A percentile compares a stretch with the other conserved stretches of the same genome.
Evolutionary conservation across 2,113 vertebrate species (phyloP).

Genomic region (Castor canadensis): DNA sequence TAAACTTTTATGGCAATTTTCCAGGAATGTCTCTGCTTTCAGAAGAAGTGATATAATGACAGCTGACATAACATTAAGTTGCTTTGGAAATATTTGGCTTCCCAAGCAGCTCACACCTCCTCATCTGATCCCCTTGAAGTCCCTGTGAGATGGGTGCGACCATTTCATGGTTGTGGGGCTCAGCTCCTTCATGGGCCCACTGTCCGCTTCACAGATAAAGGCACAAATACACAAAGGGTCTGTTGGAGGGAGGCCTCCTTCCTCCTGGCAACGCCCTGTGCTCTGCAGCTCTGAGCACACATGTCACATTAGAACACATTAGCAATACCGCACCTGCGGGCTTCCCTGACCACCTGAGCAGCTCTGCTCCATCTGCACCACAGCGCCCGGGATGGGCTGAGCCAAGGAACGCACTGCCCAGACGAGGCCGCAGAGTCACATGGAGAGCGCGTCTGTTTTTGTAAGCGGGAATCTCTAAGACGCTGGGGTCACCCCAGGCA

Average conservation of each 20-base stretch:
- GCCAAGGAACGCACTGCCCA: too few species aligned
- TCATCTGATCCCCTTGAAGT: neutral
- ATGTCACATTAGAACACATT: neutral
- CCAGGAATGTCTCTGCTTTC: neutral
- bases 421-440: neutral
- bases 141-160: too few species aligned
- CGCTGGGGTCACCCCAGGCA: too few species aligned
- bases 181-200: fast-evolving
- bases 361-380: neutral
- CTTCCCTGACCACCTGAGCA: neutral
- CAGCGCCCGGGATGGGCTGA: too few species aligned
- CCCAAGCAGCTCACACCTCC: too few species aligned
- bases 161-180: fast-evolving
- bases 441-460: neutral
- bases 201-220: neutral
- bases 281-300: neutral
- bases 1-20: neutral
- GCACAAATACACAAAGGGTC: fast-evolving
- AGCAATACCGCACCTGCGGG: neutral
- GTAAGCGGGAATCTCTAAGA: neutral
- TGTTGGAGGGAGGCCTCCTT: neutral
- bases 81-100: neutral
- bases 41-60: neutral
- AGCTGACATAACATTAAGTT: neutral
- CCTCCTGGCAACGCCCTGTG: neutral